Percentiles rank a stretch among this genome's conserved stretches.
phyloP scores from a whole-genome alignment of 2,888 invertebrate species.

The Bhutanitis thaidina region DNA sequence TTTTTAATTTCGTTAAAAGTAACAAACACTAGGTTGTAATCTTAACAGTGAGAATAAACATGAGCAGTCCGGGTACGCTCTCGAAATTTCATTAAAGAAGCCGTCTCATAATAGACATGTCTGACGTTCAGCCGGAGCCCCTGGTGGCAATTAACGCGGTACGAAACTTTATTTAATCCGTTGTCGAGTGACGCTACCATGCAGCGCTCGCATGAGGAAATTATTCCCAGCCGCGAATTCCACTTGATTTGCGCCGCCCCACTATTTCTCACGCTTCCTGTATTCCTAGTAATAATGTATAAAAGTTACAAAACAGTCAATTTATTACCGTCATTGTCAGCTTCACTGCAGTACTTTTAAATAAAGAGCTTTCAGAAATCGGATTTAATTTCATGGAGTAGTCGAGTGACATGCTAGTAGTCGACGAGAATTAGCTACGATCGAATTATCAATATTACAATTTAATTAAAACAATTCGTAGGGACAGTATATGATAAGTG shows the following conservation, averaged over 20 bases:
- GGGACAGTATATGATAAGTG: too few relatives aligned
- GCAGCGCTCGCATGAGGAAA: constrained; percentile 42
- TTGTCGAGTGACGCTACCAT: constrained; percentile 39
- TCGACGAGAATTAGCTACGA: too few relatives aligned
- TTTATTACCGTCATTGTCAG: too few relatives aligned
- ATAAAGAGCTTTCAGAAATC: too few relatives aligned
- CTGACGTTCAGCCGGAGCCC: constrained; percentile 45
- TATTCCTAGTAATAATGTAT: constrained; percentile 31
- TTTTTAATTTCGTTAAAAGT: too few relatives aligned
- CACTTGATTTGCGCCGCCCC: constrained; percentile 46
- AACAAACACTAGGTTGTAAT: background rate
- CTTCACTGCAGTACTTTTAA: too few relatives aligned
- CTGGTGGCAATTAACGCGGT: constrained; percentile 65
- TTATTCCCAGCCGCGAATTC: constrained; percentile 50
- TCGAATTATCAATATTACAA: too few relatives aligned
- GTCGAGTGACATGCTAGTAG: too few relatives aligned
- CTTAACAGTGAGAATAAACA: constrained; percentile 20
- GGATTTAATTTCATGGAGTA: too few relatives aligned
- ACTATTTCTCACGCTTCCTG: constrained; percentile 32
- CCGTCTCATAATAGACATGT: constrained; percentile 72
- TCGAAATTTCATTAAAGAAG: constrained; percentile 73
- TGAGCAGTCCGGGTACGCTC: constrained; percentile 32
- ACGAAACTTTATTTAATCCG: constrained; percentile 66
- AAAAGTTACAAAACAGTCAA: too few relatives aligned
- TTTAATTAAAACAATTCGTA: too few relatives aligned